Conservation (phyloP, 2,113 vertebrate species). For the Elachura formosa region DNA sequence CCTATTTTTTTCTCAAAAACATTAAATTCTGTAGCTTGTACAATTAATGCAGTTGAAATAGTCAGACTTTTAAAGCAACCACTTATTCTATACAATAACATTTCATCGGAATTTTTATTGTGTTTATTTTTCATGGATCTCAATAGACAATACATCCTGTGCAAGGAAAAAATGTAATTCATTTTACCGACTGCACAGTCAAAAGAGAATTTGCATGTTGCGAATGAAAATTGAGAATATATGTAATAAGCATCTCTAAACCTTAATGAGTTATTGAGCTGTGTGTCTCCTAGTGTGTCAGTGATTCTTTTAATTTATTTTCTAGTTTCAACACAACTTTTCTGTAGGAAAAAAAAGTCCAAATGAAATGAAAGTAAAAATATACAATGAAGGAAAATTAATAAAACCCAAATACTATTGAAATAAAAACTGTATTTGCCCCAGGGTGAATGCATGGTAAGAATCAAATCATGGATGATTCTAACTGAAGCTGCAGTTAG, state of each 20-base stretch:
- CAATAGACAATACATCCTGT: neutral
- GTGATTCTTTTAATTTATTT: slow-evolving; percentile 38
- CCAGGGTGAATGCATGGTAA: neutral
- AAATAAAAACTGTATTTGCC: neutral
- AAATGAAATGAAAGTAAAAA: slow-evolving; percentile 13
- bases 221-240: slow-evolving; percentile 39
- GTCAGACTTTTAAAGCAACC: neutral
- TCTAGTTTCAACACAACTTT: slow-evolving; percentile 8
- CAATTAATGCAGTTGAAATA: slow-evolving; percentile 40
- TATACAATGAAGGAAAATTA: neutral
- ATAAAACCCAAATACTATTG: neutral
- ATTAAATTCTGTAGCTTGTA: neutral
- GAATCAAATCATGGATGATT: neutral
- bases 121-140: slow-evolving; percentile 34
- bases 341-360: neutral
- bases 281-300: slow-evolving; percentile 13
- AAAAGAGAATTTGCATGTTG: slow-evolving; percentile 33
- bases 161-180: neutral
- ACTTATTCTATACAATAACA: slow-evolving; percentile 7
- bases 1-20: neutral
- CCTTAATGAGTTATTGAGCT: slow-evolving; percentile 57
- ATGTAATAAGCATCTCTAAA: slow-evolving; percentile 35
- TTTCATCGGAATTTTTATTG: neutral
- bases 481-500: neutral
- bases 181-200: neutral